phyloP scores from a whole-genome alignment of 2,113 vertebrate species.

The Phalacrocorax brasilianus region DNA sequence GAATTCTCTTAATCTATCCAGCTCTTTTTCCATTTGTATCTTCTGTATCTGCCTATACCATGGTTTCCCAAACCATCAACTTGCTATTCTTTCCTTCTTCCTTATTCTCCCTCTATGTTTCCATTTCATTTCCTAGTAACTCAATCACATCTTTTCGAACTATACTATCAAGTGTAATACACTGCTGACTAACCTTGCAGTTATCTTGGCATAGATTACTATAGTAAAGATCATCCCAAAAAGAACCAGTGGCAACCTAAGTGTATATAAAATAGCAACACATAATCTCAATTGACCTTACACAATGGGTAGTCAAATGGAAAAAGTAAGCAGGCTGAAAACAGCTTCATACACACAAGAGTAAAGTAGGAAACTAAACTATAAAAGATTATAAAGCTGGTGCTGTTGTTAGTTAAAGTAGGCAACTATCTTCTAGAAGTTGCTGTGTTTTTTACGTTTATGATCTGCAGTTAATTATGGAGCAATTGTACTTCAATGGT shows the following conservation, averaged over 20 bases:
- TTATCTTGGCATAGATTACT: background rate
- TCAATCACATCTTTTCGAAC: background rate
- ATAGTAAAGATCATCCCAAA: background rate
- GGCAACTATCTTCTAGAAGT: background rate
- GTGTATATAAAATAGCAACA: background rate
- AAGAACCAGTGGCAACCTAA: background rate
- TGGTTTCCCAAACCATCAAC: fast-evolving
- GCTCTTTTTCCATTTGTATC: background rate
- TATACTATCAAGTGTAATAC: background rate
- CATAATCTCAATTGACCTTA: background rate
- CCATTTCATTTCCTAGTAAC: background rate
- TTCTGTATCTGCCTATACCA: background rate
- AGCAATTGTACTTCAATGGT: background rate
- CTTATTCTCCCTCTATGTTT: background rate
- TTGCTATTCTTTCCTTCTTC: background rate
- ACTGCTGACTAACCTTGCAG: background rate
- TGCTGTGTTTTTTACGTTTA: background rate
- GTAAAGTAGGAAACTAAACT: background rate
- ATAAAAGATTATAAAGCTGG: background rate
- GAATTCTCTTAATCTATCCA: background rate
- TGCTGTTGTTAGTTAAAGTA: background rate
- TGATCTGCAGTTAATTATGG: background rate
- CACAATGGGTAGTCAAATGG: background rate
- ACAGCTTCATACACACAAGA: background rate
- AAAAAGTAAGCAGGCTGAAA: background rate